phyloP scores from a whole-genome alignment of 2,888 invertebrate species.

The Himalopsyche japonica region DNA sequence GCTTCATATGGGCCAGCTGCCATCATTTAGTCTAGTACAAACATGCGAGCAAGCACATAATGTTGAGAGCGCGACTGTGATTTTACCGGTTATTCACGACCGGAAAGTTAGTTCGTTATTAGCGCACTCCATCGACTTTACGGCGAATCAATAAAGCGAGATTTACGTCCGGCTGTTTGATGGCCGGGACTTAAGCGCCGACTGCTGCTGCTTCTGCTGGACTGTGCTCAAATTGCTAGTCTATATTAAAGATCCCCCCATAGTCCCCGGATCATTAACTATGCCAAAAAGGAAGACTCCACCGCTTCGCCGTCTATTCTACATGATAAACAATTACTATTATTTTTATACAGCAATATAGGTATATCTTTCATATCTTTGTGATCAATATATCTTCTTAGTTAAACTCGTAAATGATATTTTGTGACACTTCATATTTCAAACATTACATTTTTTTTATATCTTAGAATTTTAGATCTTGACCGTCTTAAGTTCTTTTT shows the following conservation, averaged over 20 bases:
- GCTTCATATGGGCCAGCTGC: not conserved
- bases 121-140: slow-evolving; percentile 5
- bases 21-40: not conserved
- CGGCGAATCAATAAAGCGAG: slow-evolving; percentile 8
- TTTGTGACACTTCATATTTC: too few relatives aligned
- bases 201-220: not conserved
- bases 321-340: too few relatives aligned
- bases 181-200: not conserved
- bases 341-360: too few relatives aligned
- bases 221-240: not conserved
- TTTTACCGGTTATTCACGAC: not conserved
- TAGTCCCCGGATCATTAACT: not conserved
- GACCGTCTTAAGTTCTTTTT: too few relatives aligned
- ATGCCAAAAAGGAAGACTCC: not conserved
- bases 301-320: too few relatives aligned
- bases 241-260: not conserved
- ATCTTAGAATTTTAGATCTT: too few relatives aligned
- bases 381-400: too few relatives aligned
- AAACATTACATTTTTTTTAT: too few relatives aligned
- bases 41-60: not conserved
- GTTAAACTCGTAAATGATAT: too few relatives aligned
- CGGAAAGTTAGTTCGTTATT: slow-evolving; percentile 1
- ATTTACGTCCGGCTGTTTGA: slow-evolving; percentile 6
- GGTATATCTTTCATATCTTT: too few relatives aligned
- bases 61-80: not conserved